Base-by-base conservation (phyloP, 2,888 invertebrate species). In the Leptopterna dolabrata region DNA sequence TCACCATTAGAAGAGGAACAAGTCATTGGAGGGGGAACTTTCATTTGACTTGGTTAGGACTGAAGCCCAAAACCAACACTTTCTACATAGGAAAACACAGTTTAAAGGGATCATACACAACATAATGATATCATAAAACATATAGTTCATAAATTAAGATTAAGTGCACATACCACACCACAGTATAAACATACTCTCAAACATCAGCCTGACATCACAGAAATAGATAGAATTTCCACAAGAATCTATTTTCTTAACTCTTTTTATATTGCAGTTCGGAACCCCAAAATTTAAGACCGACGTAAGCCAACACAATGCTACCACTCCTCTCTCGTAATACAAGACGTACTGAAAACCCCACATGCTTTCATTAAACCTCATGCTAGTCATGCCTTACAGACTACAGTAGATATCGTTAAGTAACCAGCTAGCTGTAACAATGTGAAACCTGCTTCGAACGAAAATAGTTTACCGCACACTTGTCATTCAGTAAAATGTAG, bases 311-410 rank as follows among this genome's bases (percentile, higher is more conserved):
- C 73, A 73, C 30, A 30, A 30, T 36, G 30, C 73, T 73, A 73
- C 73, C 73, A 73, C 73, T 73, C 13, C 36, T 73, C 73, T 36
- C 73, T 73, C 51, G 51, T 51, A 51, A 51, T 63, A 63, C 63
- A 63, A 63, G 63, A 63, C 63, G 63, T 73, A 41, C 19, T 30
- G 73, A 73, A 55, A 73, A 73, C 73, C 73, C 73, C 73, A 73
- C 73, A 73, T 73, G 73, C 73, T 36, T 3, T 19, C 73, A 41
- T n/a, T 73, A 73, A 71, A 73, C 73, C 73, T 73, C 73, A 73
- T 73, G 73, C 73, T 73, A 30, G 36, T 16, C 73, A 73, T 73
- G 73, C 73, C 73, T 73, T 73, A 73, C 30, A 36, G 11, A 19
- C 63, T 63, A 63, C 63, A 19, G 19, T 55, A 45, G 11, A 55